Evolutionary conservation across 2,113 vertebrate species (phyloP).

Genomic region (Nothobranchius furzeri): DNA sequence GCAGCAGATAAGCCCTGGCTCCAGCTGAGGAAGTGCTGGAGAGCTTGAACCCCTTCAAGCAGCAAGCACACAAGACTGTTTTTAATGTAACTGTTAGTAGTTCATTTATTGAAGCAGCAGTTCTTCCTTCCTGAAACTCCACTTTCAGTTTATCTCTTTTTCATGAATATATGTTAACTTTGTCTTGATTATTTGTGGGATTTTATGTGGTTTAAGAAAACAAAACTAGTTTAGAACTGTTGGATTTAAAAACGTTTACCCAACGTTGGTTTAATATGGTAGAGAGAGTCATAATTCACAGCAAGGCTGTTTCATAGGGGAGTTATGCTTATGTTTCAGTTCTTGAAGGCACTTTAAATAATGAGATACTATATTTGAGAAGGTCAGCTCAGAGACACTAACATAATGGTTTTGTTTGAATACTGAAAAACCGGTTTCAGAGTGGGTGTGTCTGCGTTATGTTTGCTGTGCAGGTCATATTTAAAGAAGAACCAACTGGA

Average conservation of each 20-base stretch:
- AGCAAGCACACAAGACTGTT: conserved; percentile 49
- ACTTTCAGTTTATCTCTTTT: neutral
- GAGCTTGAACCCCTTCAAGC: conserved; percentile 43
- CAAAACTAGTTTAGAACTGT: neutral
- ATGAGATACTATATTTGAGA: conserved; percentile 8
- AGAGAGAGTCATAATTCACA: conserved; percentile 56
- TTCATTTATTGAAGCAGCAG: no score
- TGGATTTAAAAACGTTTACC: conserved; percentile 8
- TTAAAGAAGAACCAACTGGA: conserved; percentile 33
- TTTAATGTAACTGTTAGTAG: conserved; percentile 12
- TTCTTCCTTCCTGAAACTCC: neutral
- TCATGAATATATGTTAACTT: neutral
- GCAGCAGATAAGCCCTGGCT: conserved; percentile 40
- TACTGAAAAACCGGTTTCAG: conserved; percentile 71
- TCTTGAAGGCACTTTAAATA: neutral
- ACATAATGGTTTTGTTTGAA: conserved; percentile 28
- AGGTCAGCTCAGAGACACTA: conserved; percentile 23
- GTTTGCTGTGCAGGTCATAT: conserved; percentile 28
- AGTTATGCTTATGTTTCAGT: conserved; percentile 46
- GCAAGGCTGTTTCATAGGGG: conserved; percentile 54
- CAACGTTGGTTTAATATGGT: conserved; percentile 11
- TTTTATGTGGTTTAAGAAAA: neutral
- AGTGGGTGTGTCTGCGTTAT: conserved; percentile 46
- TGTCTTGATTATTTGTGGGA: neutral
- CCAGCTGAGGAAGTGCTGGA: conserved; percentile 24